Conservation (phyloP, 64 coral and sea anemone species). For the Exaiptasia diaphana region DNA sequence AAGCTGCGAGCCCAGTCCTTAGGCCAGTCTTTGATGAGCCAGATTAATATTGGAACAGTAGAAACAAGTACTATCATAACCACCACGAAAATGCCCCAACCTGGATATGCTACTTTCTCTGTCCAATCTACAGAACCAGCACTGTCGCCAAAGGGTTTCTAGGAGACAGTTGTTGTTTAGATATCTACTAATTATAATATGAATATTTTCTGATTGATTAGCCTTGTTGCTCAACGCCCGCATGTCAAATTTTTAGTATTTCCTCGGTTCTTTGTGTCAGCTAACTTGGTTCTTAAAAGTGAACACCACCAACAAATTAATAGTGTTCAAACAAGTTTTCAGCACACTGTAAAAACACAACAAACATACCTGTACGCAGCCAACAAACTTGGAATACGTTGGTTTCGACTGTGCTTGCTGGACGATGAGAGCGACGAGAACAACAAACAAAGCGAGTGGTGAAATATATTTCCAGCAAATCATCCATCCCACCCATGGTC, state of each 20-base stretch:
- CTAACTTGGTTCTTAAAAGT: too few species aligned
- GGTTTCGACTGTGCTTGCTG: constrained; percentile 69
- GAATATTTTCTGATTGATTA: too few species aligned
- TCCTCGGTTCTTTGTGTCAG: too few species aligned
- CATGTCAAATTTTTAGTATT: too few species aligned
- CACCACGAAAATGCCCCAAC: constrained; percentile 74
- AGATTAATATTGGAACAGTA: constrained; percentile 78
- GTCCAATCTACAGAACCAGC: constrained; percentile 16
- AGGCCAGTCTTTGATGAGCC: constrained; percentile 92
- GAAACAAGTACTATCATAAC: constrained; percentile 76
- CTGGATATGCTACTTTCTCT: neutral
- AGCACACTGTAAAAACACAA: neutral
- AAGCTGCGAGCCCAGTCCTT: constrained; percentile 83
- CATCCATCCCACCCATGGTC: constrained; percentile 91
- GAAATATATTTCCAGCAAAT: constrained; percentile 97
- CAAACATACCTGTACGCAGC: constrained; percentile 55
- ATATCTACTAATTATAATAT: too few species aligned
- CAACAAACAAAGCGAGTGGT: constrained; percentile 69
- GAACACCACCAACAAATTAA: too few species aligned
- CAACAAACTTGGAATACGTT: constrained; percentile 76
- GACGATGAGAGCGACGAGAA: constrained; percentile 67
- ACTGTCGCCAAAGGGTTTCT: constrained; percentile 48
- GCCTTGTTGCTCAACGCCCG: too few species aligned
- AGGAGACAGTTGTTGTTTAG: too few species aligned
- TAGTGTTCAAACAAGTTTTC: too few species aligned